phyloP scores from a whole-genome alignment of 2,888 invertebrate genomes.

The Cerceris ruficornis region DNA sequence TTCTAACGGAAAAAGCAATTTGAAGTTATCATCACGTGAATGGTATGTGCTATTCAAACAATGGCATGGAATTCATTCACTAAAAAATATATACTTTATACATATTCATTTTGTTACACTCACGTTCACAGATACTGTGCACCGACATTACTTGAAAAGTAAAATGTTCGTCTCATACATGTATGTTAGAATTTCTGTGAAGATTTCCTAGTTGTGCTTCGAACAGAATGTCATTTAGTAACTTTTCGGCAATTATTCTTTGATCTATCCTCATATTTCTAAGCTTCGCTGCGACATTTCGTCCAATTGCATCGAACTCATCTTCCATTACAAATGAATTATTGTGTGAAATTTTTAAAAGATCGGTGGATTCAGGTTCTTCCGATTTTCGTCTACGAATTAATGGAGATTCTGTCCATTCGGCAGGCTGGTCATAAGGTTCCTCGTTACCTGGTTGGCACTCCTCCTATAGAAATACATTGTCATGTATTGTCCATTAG shows the following conservation, averaged over 20 bases:
- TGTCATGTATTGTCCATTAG: background rate
- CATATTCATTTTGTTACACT: constrained; percentile 20
- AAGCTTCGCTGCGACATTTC: constrained; percentile 81
- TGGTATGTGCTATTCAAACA: constrained; percentile 18
- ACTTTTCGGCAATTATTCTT: constrained; percentile 81
- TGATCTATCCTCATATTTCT: constrained; percentile 80
- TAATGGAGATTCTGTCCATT: constrained; percentile 72
- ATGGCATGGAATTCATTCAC: constrained; percentile 20
- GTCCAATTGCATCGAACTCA: constrained; percentile 80
- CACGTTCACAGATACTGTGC: constrained; percentile 12
- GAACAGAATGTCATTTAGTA: constrained; percentile 81
- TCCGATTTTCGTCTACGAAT: constrained; percentile 69
- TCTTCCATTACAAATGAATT: constrained; percentile 75
- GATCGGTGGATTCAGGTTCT: constrained; percentile 72
- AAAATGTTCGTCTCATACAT: constrained; percentile 67
- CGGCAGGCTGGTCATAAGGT: constrained; percentile 65
- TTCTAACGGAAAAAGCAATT: constrained; percentile 19
- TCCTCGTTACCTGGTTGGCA: constrained; percentile 71
- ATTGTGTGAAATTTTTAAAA: constrained; percentile 71
- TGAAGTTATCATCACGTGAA: constrained; percentile 15
- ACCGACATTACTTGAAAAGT: constrained; percentile 7
- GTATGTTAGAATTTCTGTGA: constrained; percentile 80
- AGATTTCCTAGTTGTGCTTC: constrained; percentile 81
- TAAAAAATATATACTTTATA: constrained; percentile 39
- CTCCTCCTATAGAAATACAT: constrained; percentile 71